Percentiles rank a stretch among this genome's conserved stretches.
Conservation (phyloP, 2,888 invertebrate species). For the Urechis unicinctus region DNA sequence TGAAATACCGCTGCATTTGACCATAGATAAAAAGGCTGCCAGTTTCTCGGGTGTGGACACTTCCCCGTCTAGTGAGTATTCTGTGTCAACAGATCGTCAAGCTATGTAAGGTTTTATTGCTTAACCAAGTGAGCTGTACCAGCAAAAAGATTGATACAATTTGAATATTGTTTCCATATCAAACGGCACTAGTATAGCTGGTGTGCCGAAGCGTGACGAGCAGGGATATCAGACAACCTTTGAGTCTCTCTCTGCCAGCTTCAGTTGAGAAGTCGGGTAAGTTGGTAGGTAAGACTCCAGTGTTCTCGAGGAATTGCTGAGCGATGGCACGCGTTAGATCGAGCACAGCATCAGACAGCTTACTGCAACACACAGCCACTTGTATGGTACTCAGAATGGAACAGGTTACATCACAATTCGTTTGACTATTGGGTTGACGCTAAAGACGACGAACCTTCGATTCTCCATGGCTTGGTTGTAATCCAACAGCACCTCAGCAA, state of each 20-base stretch:
- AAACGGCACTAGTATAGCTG: no score
- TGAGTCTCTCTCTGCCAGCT: constrained; percentile 9
- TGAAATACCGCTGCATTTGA: no score
- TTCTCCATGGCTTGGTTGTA: constrained; percentile 34
- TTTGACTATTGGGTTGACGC: neutral
- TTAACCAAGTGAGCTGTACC: no score
- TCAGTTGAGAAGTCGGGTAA: constrained; percentile 16
- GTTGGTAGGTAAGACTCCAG: constrained; percentile 21
- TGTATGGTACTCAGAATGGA: no score
- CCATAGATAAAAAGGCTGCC: no score
- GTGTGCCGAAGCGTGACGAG: no score
- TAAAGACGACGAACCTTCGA: constrained; percentile 25
- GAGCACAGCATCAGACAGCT: constrained; percentile 33
- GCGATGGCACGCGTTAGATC: constrained; percentile 38
- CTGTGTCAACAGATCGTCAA: no score
- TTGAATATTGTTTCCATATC: no score
- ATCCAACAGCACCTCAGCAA: constrained; percentile 38
- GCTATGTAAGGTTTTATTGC: no score
- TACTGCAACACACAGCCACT: constrained; percentile 20
- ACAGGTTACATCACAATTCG: neutral
- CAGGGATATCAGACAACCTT: constrained; percentile 8
- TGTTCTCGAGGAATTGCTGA: constrained; percentile 36
- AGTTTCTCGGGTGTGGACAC: no score
- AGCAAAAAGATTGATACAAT: no score
- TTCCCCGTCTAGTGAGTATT: no score